Conservation (phyloP, 2,113 vertebrate genomes). For the Sitta europaea region DNA sequence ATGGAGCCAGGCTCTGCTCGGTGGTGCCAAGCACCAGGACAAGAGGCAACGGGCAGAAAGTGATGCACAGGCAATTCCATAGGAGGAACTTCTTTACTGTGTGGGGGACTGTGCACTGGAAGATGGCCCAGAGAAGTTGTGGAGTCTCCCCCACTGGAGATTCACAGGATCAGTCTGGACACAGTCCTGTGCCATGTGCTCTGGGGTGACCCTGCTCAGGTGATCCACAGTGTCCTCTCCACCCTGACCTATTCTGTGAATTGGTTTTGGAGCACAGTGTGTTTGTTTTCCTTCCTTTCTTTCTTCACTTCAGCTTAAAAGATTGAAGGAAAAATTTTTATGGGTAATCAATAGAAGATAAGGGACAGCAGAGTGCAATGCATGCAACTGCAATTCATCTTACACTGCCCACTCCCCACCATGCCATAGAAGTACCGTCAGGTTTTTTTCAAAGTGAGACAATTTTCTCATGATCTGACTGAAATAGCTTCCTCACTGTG, state of each 20-base stretch:
- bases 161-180: neutral
- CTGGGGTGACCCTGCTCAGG: neutral
- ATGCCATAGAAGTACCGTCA: accelerated
- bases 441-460: neutral
- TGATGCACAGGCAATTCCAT: neutral
- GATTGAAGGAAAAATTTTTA: accelerated
- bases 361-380: neutral
- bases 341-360: neutral
- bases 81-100: neutral
- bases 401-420: accelerated
- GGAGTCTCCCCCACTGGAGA: neutral
- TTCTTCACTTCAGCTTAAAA: neutral
- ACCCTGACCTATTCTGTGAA: neutral
- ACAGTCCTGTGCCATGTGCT: neutral
- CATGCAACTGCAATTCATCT: accelerated
- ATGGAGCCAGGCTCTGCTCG: neutral
- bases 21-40: accelerated
- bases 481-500: neutral
- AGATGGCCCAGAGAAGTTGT: neutral
- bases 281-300: neutral
- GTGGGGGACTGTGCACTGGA: neutral
- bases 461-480: neutral
- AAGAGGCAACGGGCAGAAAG: neutral
- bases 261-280: accelerated
- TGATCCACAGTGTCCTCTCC: neutral